These are phyloP conservation scores for Limanda limanda DNA, from an alignment of 2,113 vertebrate genomes.

Conservation along the genomic window DNA sequence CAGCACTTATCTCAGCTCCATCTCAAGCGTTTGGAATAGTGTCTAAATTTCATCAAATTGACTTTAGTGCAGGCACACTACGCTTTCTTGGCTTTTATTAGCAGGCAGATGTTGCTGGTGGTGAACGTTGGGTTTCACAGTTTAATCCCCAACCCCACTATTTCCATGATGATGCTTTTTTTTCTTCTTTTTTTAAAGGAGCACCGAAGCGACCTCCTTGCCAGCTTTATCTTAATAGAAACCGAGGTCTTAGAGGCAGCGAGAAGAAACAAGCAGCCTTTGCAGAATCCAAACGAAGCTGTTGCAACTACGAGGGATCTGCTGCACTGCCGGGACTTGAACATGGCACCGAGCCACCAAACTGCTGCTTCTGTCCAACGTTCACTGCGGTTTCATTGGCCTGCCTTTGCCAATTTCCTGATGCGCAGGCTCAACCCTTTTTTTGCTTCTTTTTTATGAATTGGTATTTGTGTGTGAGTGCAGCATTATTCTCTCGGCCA, in stretches of 20 bases:
- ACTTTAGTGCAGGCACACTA: conserved; percentile 10
- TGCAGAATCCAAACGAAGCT: conserved; percentile 43
- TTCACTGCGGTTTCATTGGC: conserved; percentile 62
- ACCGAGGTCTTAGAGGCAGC: conserved; percentile 4
- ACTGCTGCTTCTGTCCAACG: conserved; percentile 46
- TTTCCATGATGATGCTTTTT: neutral
- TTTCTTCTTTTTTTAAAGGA: too few species aligned
- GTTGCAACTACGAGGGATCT: conserved; percentile 35
- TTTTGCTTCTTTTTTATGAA: conserved; percentile 34
- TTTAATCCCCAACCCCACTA: conserved; percentile 5
- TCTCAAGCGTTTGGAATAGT: conserved; percentile 5
- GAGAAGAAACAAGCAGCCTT: conserved; percentile 42
- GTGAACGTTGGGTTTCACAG: conserved; percentile 21
- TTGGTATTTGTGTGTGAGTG: conserved; percentile 57
- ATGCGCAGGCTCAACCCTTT: conserved; percentile 41
- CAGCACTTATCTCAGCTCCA: conserved; percentile 37
- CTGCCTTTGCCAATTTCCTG: conserved; percentile 63
- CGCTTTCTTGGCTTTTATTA: conserved; percentile 22
- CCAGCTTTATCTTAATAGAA: conserved; percentile 32
- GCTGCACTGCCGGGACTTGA: conserved; percentile 45
- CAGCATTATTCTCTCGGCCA: conserved; percentile 51
- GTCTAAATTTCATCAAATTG: conserved; percentile 34
- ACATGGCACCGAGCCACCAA: conserved; percentile 49
- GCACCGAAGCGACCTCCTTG: conserved; percentile 4
- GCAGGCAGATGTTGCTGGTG: conserved; percentile 31